Base-by-base conservation (phyloP, 2,113 vertebrate genomes). In the Lonchura striata region DNA sequence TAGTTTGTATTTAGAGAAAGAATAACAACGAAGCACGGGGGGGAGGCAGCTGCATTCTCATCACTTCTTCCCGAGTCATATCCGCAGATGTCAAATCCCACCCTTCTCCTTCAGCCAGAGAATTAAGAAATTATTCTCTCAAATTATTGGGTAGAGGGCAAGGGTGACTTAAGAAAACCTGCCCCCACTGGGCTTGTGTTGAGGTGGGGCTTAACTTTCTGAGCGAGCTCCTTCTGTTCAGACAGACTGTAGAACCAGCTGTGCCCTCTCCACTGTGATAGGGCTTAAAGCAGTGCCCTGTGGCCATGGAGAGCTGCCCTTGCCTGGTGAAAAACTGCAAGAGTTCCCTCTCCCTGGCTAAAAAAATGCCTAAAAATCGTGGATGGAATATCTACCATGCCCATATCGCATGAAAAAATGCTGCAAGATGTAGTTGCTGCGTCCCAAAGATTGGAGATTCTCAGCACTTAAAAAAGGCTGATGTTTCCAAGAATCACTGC, bases 1-100 rank as follows among this genome's bases (percentile, higher is more conserved):
- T 97, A 97, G 95, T 81, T 96, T 82, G 72, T 90, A 31, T 96
- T 93, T 94, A 90, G 95, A 95, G 92, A 93, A 97, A 94, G 92
- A 95, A 90, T 92, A 96, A 94, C 82, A 92, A 56, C 76, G 47
- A 86, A 87, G 86, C 82, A 1, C 0, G 0, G 86, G 84, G 84
- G 86, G 85, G 49, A 92, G 88, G 92, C 94, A 94, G 95, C 96
- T 96, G 94, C 92, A 81, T 96, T 96, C 90, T 74, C 11, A 5
- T 93, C 85, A 86, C 93, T 94, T 92, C 92, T 95, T 91, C 85
- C 82, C 80, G 6, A 91, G 79, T 80, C 85, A 83, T 64, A 93
- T 93, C 80, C 88, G 0, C 0, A 23, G 90, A 91, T 96, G 86
- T 92, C 85, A 71, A 81, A 90, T 75, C 64, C 47, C 80, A 82